Evolutionary conservation across 2,113 vertebrate species (phyloP).

Genomic region (Cryptomyrus ogoouensis): DNA sequence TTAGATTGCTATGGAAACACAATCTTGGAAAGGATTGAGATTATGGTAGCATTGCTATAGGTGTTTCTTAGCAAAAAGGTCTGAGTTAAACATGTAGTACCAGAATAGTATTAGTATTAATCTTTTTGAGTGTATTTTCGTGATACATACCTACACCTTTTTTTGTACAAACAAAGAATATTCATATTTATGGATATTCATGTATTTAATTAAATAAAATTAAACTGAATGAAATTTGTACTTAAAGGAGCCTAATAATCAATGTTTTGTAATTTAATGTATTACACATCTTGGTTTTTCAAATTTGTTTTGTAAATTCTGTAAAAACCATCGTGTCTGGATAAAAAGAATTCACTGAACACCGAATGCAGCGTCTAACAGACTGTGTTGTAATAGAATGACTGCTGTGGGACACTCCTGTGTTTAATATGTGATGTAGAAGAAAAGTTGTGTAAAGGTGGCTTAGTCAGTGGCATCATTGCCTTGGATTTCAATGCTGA

Average conservation of each 20-base stretch:
- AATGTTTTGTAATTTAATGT: not conserved
- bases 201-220: not conserved
- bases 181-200: not conserved
- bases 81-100: slow-evolving; percentile 11
- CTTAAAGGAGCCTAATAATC: not conserved
- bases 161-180: not conserved
- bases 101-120: not conserved
- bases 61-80: slow-evolving; percentile 12
- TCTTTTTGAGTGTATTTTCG: not conserved
- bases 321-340: not conserved
- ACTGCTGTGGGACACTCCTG: not conserved
- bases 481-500: not conserved
- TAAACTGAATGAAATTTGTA: not conserved
- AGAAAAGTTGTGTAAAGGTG: not conserved
- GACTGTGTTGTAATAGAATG: not conserved
- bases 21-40: slow-evolving; percentile 20
- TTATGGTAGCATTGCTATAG: slow-evolving; percentile 11
- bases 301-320: not conserved
- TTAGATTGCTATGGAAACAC: slow-evolving; percentile 44
- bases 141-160: not conserved
- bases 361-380: not conserved
- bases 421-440: not conserved
- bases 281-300: not conserved
- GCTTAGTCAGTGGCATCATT: not conserved
- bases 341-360: not conserved